Percentiles rank a stretch among this genome's conserved stretches.
phyloP scores from a whole-genome alignment of 1,140 invertebrate species.

The Saccostrea cuccullata region DNA sequence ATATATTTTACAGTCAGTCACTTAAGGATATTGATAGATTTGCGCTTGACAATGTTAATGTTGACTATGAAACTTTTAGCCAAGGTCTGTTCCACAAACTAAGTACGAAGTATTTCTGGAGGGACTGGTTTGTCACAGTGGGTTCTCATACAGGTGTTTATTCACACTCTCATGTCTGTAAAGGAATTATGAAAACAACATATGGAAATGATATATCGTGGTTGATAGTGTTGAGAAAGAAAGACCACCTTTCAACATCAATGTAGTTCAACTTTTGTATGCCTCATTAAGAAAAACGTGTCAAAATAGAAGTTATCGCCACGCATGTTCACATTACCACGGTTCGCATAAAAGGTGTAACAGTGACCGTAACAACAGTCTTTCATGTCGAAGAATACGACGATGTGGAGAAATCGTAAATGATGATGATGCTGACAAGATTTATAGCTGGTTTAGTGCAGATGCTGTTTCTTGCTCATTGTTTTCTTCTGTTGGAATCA shows the following conservation, averaged over 20 bases:
- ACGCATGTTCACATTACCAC: background rate
- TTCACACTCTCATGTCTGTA: background rate
- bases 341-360: background rate
- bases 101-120: background rate
- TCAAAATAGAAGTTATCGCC: background rate
- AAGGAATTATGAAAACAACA: background rate
- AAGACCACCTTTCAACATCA: background rate
- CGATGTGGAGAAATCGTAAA: background rate
- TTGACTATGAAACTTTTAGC: background rate
- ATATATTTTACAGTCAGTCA: background rate
- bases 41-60: background rate
- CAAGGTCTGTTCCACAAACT: background rate
- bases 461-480: background rate
- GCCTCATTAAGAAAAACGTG: background rate
- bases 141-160: background rate
- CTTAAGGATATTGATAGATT: background rate
- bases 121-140: background rate
- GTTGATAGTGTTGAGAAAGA: background rate
- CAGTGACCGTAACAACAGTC: background rate
- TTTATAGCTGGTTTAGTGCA: background rate
- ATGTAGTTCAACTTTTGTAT: background rate
- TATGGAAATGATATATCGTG: background rate
- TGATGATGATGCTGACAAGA: background rate
- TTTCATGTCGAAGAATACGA: background rate
- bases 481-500: background rate